Evolutionary conservation across 2,797 vertebrate species (phyloP).

Genomic region (Scolopax rusticola): DNA sequence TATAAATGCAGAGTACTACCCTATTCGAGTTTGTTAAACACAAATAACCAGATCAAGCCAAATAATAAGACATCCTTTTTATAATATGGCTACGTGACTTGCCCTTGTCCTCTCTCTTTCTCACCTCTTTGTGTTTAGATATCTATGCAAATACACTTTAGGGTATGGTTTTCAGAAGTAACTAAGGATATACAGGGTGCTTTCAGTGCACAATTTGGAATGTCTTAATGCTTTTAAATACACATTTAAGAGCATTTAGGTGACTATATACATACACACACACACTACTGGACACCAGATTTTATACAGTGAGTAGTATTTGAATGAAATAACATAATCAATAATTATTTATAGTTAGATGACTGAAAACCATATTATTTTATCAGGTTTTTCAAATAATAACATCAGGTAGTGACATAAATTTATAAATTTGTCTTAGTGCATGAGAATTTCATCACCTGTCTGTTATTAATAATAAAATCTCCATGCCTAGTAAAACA

Average conservation of each 20-base stretch:
- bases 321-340: not conserved
- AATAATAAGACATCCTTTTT: slow-evolving; percentile 29
- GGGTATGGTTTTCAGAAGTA: not conserved
- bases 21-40: slow-evolving; percentile 51
- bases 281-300: not conserved
- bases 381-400: not conserved
- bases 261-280: not conserved
- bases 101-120: not conserved
- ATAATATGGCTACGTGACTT: not conserved
- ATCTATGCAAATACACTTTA: not conserved
- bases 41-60: not conserved
- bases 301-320: not conserved
- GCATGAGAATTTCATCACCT: not conserved
- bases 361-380: not conserved
- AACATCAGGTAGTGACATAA: not conserved
- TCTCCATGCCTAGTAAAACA: not conserved
- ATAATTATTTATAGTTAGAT: not conserved
- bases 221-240: not conserved
- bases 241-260: not conserved
- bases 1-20: slow-evolving; percentile 52
- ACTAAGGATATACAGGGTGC: not conserved
- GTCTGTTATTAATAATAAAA: not conserved
- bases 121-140: not conserved
- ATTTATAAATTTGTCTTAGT: not conserved
- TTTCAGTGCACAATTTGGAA: not conserved